Percentiles rank a stretch among this genome's conserved stretches.
Evolutionary conservation across 1,140 invertebrate species (phyloP).

Genomic region (Triops longicaudatus): DNA sequence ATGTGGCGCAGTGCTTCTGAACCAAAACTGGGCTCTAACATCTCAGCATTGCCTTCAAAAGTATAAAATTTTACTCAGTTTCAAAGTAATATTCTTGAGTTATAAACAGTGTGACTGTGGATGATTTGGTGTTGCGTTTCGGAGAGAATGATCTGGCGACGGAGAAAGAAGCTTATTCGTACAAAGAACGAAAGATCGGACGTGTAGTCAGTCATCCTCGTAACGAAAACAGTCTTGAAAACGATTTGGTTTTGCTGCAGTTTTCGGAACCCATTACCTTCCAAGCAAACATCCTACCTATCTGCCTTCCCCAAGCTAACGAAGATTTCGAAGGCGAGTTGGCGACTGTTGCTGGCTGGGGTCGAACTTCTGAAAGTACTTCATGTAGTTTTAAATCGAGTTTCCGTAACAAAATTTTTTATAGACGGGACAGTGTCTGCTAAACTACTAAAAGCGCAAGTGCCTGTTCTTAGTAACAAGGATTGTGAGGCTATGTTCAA

Average conservation of each 20-base stretch:
- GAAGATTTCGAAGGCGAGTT: constrained; percentile 71
- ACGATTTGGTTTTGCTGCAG: constrained; percentile 77
- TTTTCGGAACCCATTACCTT: constrained; percentile 84
- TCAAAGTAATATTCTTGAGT: no score
- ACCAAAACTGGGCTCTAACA: constrained; percentile 93
- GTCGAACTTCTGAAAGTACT: constrained; percentile 74
- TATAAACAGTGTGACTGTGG: constrained; percentile 67
- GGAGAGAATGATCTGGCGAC: constrained; percentile 82
- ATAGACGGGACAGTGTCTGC: constrained; percentile 80
- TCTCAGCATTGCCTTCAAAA: constrained; percentile 94
- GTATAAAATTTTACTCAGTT: constrained; percentile 48
- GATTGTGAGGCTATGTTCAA: constrained; percentile 85
- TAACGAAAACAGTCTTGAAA: constrained; percentile 87
- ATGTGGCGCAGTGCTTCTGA: constrained; percentile 86
- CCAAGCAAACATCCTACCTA: constrained; percentile 81
- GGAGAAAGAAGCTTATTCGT: constrained; percentile 76
- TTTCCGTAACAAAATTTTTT: constrained; percentile 30
- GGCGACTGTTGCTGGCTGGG: constrained; percentile 86
- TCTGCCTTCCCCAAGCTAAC: constrained; percentile 78
- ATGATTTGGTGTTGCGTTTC: constrained; percentile 72
- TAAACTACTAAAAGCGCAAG: constrained; percentile 79
- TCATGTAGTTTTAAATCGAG: not conserved
- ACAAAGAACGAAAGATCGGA: constrained; percentile 76
- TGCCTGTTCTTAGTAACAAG: constrained; percentile 83
- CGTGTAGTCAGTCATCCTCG: constrained; percentile 87